These are phyloP conservation scores for Apeltes quadracus DNA, from an alignment of 2,113 vertebrate genomes.

Conservation along the genomic window DNA sequence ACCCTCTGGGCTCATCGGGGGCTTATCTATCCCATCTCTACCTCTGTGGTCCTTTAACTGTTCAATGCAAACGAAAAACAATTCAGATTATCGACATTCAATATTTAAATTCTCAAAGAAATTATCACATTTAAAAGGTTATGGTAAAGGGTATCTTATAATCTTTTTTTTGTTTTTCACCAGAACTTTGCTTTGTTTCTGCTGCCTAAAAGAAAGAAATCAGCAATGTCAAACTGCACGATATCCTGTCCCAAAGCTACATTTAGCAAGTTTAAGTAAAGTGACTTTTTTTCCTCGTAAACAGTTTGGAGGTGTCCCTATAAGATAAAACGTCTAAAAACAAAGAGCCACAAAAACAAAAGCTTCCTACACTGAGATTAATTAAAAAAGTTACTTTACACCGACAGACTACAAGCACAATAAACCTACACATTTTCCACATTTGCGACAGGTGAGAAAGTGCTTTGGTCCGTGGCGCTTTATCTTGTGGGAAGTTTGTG, in stretches of 20 bases:
- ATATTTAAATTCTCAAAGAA: neutral
- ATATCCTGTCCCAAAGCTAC: conserved; percentile 1
- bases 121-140: neutral
- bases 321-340: neutral
- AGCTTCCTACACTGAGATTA: neutral
- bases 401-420: conserved; percentile 22
- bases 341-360: conserved; percentile 12
- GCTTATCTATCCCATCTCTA: conserved; percentile 80
- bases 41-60: conserved; percentile 81
- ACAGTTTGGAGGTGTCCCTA: neutral
- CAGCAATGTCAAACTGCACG: neutral
- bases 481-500: conserved; percentile 61
- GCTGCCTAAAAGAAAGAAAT: neutral
- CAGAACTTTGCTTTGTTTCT: neutral
- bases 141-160: neutral
- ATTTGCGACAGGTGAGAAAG: conserved; percentile 71
- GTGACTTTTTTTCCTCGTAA: neutral
- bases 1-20: conserved; percentile 71
- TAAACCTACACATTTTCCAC: conserved; percentile 70
- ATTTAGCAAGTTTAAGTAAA: neutral
- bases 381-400: conserved; percentile 8
- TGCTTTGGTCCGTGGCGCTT: conserved; percentile 74
- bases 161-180: neutral
- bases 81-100: neutral
- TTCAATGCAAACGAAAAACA: conserved; percentile 46